Conservation (phyloP, 2,113 vertebrate species). For the Cryptomyrus ogoouensis region DNA sequence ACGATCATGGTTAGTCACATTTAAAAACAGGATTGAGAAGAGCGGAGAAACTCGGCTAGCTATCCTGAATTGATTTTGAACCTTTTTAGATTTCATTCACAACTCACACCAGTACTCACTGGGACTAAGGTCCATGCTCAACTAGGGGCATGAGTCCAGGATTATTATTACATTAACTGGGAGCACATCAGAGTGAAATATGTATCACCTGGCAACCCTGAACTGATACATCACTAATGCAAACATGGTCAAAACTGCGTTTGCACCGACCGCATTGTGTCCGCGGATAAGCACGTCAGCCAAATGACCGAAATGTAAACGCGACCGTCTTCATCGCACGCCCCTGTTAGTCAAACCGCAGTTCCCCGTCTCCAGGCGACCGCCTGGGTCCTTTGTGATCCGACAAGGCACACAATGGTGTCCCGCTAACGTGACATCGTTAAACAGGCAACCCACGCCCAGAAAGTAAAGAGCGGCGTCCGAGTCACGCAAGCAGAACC, state of each 20-base stretch:
- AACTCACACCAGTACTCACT: neutral
- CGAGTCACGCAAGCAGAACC: neutral
- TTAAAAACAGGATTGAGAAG: neutral
- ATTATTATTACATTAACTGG: neutral
- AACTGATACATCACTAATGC: neutral
- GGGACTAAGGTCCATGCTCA: neutral
- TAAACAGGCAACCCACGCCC: neutral
- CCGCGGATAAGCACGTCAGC: neutral
- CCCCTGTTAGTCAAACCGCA: neutral
- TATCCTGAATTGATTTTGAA: neutral
- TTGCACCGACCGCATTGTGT: neutral
- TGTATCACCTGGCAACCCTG: neutral
- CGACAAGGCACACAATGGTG: neutral
- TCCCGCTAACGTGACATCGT: neutral
- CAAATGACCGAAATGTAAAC: neutral
- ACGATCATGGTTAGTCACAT: neutral
- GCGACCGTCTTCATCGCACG: neutral
- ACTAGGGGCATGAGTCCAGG: neutral
- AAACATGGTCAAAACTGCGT: neutral
- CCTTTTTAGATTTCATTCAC: neutral
- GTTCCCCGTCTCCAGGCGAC: neutral
- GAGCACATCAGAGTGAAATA: neutral
- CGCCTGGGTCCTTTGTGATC: neutral
- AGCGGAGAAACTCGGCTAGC: neutral
- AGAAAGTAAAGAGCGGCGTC: neutral